Conservation (phyloP, 2,113 vertebrate species). For the Drymodes brunneopygia region DNA sequence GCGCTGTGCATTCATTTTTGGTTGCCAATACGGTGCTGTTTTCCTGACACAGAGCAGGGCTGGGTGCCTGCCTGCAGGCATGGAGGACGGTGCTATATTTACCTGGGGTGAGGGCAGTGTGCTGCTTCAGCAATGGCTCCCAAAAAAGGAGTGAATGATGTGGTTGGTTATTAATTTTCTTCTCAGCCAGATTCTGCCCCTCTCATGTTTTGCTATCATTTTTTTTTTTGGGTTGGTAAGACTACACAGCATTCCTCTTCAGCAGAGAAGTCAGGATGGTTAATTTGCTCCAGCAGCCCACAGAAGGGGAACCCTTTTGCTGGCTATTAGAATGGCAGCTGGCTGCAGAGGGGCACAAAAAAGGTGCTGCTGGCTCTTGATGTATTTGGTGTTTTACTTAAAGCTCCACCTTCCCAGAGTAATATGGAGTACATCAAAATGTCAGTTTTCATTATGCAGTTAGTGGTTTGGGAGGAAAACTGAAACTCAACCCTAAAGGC, state of each 20-base stretch:
- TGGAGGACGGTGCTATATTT: background rate
- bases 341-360: background rate
- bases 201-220: background rate
- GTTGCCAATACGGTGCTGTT: background rate
- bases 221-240: background rate
- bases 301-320: background rate
- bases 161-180: background rate
- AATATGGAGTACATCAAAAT: background rate
- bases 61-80: background rate
- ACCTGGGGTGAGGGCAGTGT: rapidly evolving
- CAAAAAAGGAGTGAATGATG: background rate
- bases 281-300: background rate
- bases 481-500: background rate
- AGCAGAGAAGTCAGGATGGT: background rate
- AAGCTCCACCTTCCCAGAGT: background rate
- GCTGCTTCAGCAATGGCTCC: background rate
- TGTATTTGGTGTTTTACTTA: background rate
- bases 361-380: background rate
- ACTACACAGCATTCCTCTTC: background rate
- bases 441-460: background rate
- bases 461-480: background rate
- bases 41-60: background rate
- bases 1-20: background rate
- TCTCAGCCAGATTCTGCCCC: background rate
- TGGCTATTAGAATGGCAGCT: background rate